Evolutionary conservation across 2,888 invertebrate species (phyloP).

Genomic region (Oegoconia quadripuncta): DNA sequence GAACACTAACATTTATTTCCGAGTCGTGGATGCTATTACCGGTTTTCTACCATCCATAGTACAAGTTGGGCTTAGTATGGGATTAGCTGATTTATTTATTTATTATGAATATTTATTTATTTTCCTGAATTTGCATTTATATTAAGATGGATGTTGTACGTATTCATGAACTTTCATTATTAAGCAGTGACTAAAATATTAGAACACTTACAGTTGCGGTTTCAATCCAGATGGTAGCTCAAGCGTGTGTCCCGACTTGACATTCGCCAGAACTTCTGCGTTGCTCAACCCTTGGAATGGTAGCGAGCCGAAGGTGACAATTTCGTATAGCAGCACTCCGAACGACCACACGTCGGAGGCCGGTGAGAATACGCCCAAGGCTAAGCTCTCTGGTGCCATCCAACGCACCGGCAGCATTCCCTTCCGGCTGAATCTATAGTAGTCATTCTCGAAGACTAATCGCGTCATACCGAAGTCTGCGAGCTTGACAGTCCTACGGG

Average conservation of each 20-base stretch:
- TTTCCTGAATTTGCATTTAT: neutral
- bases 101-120: neutral
- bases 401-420: constrained; percentile 94
- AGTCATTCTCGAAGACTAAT: constrained; percentile 91
- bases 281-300: constrained; percentile 94
- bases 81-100: neutral
- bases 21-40: no score
- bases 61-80: no score
- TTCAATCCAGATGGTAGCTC: constrained; percentile 87
- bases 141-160: no score
- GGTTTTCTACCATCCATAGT: no score
- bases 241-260: constrained; percentile 87
- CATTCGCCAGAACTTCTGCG: constrained; percentile 88
- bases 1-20: no score
- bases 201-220: constrained; percentile 89
- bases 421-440: constrained; percentile 92
- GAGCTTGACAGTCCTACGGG: constrained; percentile 85
- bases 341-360: constrained; percentile 95
- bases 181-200: no score
- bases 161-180: no score
- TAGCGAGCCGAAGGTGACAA: constrained; percentile 94
- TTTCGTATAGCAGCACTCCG: constrained; percentile 92
- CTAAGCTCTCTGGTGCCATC: constrained; percentile 95
- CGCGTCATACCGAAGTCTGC: constrained; percentile 97
- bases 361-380: constrained; percentile 89